Base-by-base conservation (phyloP, 2,797 vertebrate species). In the Argentina silus region DNA sequence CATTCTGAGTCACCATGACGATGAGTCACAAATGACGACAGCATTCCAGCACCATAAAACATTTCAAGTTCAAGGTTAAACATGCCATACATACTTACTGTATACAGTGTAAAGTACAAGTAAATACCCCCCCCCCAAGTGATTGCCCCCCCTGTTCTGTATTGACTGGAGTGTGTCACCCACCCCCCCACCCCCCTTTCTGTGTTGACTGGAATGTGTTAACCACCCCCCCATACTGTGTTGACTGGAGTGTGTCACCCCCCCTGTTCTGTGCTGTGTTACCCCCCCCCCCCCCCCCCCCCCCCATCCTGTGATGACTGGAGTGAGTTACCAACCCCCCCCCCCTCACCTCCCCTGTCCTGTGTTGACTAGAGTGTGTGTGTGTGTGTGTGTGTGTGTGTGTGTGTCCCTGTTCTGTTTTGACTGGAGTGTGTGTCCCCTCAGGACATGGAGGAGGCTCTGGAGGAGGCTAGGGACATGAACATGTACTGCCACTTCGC, bases 401-500 rank as follows among this genome's bases (percentile, higher is more conserved):
- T 7, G 8, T 27, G n/a, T n/a, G n/a, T n/a, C n/a, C n/a, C n/a
- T 2, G 3, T 21, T 53, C 7, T 55, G 50, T 64, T 3, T 8
- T 7, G 7, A n/a, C 55, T 57, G 55, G 7, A 36, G 11, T 63
- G 67, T 63, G 48, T 51, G 71, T 15, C 65, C 73, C 69, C 8
- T 2, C 71, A 99, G 97, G 95, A 96, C 64, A 75, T 89, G 0
- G 91, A 95, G 45, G 94, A 94, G 71, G 91, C 83, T 8, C 70
- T 95, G 81, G 91, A 94, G 76, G 91, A 95, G 78, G 82, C 81
- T 72, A 90, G 9, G 82, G 79, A 60, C 61, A 93, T 96, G 88
- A 97, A 96, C 80, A 74, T 98, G 78, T 98, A 93, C 82, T 98
- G 96, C 86, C 98, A 99, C 85, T 99, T 98, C 77, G 94, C 96